phyloP scores from a whole-genome alignment of 1,140 invertebrate species.

The Scaptomyza montana region DNA sequence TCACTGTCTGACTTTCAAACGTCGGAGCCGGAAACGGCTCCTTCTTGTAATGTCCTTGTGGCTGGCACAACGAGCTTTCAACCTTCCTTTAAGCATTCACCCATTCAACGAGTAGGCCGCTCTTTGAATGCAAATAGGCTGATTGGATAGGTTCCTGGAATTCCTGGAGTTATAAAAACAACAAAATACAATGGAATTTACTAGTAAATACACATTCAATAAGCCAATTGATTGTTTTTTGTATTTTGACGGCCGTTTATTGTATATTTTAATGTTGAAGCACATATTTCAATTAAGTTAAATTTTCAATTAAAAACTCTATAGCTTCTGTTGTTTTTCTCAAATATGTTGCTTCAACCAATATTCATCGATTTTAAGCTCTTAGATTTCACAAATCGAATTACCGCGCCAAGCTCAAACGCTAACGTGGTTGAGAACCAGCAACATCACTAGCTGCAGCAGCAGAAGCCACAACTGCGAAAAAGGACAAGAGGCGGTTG shows the following conservation, averaged over 20 bases:
- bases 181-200: too few relatives aligned
- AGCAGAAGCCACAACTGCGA: neutral
- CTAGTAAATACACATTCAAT: too few relatives aligned
- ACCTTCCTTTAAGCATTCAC: neutral
- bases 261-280: too few relatives aligned
- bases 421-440: neutral
- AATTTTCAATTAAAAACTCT: too few relatives aligned
- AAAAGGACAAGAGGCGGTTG: slow-evolving; percentile 38
- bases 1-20: slow-evolving; percentile 6
- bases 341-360: neutral
- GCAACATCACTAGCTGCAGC: neutral
- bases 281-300: too few relatives aligned
- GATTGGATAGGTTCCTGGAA: neutral
- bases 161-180: neutral
- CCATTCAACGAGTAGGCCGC: too few relatives aligned
- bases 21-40: neutral
- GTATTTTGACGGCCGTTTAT: too few relatives aligned
- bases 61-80: slow-evolving; percentile 9
- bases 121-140: neutral
- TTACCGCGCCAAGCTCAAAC: slow-evolving; percentile 44
- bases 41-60: slow-evolving; percentile 18
- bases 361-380: neutral
- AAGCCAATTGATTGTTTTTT: too few relatives aligned
- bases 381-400: slow-evolving; percentile 34
- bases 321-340: neutral